Evolutionary conservation across 2,888 invertebrate genomes (phyloP).

Genomic region (Halocaridina rubra): DNA sequence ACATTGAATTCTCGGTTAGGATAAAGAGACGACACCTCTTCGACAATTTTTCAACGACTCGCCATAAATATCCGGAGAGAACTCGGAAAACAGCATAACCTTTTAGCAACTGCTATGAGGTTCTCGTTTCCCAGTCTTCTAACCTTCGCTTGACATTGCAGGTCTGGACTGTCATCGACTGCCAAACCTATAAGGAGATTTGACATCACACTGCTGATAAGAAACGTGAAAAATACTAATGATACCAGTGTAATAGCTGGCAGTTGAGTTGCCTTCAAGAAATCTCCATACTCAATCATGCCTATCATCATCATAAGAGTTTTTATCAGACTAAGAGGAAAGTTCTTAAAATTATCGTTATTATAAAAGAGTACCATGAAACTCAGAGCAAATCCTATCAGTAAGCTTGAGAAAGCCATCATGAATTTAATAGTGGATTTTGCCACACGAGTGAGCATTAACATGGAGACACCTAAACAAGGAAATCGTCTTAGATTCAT

Average conservation of each 20-base stretch:
- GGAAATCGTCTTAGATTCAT: conserved; percentile 74
- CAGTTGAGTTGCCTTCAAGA: conserved; percentile 64
- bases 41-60: neutral
- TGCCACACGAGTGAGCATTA: conserved; percentile 75
- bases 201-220: conserved; percentile 74
- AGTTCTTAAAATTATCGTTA: conserved; percentile 71
- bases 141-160: conserved; percentile 74
- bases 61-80: neutral
- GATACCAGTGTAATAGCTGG: conserved; percentile 69
- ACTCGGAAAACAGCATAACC: neutral
- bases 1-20: neutral
- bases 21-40: neutral
- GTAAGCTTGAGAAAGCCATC: conserved; percentile 70
- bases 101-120: neutral
- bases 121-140: conserved; percentile 68
- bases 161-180: conserved; percentile 74
- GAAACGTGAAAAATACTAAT: conserved; percentile 72
- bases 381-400: conserved; percentile 73
- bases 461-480: conserved; percentile 74
- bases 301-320: conserved; percentile 76
- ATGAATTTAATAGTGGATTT: conserved; percentile 73
- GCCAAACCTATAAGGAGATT: conserved; percentile 75
- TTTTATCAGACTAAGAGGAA: conserved; percentile 73
- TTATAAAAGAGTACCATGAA: conserved; percentile 74
- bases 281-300: conserved; percentile 73